A percentile compares a stretch with the other conserved stretches of the same genome.
phyloP scores from a whole-genome alignment of 2,797 vertebrate genomes.

The Echiichthys vipera region DNA sequence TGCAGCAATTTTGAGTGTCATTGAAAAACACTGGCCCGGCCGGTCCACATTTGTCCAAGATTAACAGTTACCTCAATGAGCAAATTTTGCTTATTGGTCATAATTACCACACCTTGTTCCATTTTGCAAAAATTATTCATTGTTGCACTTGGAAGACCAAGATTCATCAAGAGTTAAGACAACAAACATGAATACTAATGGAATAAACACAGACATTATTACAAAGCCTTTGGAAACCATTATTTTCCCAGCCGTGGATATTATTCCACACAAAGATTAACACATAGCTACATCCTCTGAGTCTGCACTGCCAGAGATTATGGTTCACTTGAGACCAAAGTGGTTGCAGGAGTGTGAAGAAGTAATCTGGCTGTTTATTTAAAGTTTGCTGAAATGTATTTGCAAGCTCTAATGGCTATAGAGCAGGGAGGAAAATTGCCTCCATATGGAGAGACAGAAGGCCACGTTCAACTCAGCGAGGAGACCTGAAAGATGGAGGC shows the following conservation, averaged over 20 bases:
- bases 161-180: constrained; percentile 54
- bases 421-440: constrained; percentile 61
- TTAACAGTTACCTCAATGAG: constrained; percentile 70
- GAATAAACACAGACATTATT: constrained; percentile 66
- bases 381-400: constrained; percentile 71
- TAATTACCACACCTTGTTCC: constrained; percentile 71
- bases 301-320: constrained; percentile 61
- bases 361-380: constrained; percentile 76
- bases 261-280: constrained; percentile 65
- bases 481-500: constrained; percentile 50
- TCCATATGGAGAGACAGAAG: constrained; percentile 73
- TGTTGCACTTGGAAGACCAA: constrained; percentile 67
- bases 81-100: constrained; percentile 44
- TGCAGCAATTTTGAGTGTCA: constrained; percentile 27
- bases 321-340: constrained; percentile 73
- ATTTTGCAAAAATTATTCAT: constrained; percentile 65
- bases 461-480: constrained; percentile 30
- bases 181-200: constrained; percentile 59
- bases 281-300: constrained; percentile 47
- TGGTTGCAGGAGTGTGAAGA: constrained; percentile 76
- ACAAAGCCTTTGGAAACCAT: constrained; percentile 61
- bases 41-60: constrained; percentile 50
- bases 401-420: constrained; percentile 62
- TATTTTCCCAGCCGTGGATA: constrained; percentile 55
- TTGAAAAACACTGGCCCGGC: constrained; percentile 39